phyloP scores from a whole-genome alignment of 2,113 vertebrate genomes.

The Panthera leo region DNA sequence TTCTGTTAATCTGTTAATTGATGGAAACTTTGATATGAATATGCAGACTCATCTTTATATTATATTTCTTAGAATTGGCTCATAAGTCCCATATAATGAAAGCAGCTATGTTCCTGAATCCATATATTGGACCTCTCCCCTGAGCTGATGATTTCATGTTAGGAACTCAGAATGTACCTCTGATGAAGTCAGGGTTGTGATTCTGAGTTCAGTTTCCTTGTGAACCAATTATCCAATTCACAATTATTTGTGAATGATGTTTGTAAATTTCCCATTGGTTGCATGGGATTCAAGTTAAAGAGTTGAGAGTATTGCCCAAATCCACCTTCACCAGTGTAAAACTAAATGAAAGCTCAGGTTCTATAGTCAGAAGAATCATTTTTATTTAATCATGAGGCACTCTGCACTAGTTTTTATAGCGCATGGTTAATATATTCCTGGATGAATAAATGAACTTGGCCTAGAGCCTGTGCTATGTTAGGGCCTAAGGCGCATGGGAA shows the following conservation, averaged over 20 bases:
- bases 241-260: neutral
- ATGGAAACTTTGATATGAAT: neutral
- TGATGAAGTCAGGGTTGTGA: neutral
- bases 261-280: neutral
- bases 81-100: neutral
- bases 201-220: neutral
- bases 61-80: neutral
- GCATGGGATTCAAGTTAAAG: neutral
- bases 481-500: neutral
- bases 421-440: neutral
- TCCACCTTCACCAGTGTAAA: neutral
- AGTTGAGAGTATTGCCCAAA: neutral
- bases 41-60: neutral
- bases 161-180: neutral
- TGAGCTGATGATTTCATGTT: neutral
- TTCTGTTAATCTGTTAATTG: neutral
- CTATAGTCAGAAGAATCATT: neutral
- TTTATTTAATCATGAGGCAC: neutral
- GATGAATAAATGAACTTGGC: neutral
- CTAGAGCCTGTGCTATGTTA: neutral
- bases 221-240: neutral
- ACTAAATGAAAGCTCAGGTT: neutral
- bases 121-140: neutral
- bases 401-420: neutral
- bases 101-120: neutral